These are phyloP conservation scores for Aporophyla lueneburgensis DNA, from an alignment of 2,888 invertebrate genomes.

Conservation along the genomic window DNA sequence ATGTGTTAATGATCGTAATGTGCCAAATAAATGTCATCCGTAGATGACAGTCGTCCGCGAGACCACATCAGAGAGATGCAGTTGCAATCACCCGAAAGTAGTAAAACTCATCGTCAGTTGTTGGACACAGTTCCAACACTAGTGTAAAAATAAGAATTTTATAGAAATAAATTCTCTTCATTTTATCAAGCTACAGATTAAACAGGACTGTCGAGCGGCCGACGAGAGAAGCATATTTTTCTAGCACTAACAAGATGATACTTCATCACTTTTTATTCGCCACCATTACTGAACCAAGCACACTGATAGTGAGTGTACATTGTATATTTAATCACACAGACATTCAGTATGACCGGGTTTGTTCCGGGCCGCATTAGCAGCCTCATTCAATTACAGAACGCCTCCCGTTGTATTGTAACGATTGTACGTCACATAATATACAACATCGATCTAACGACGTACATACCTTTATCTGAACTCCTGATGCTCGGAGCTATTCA, in stretches of 20 bases:
- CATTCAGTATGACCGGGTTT: neutral
- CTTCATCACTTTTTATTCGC: neutral
- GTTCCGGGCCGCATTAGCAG: neutral
- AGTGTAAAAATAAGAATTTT: neutral
- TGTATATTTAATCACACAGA: neutral
- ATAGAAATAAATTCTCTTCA: neutral
- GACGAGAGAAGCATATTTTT: neutral
- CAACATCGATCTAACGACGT: neutral
- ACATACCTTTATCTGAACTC: neutral
- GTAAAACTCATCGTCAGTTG: neutral
- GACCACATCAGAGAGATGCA: neutral
- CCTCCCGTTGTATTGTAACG: neutral
- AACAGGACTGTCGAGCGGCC: neutral
- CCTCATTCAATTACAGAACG: neutral
- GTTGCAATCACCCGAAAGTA: neutral
- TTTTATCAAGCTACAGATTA: slow-evolving; percentile 11
- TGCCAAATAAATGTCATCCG: neutral
- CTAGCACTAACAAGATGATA: slow-evolving; percentile 1
- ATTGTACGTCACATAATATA: neutral
- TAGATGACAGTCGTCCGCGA: neutral
- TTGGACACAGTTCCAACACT: slow-evolving; percentile 11
- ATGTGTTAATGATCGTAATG: neutral
- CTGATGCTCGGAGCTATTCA: neutral
- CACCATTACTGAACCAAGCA: neutral
- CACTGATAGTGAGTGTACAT: neutral